Base-by-base conservation (phyloP, 2,113 vertebrate genomes). In the Tragulus kanchil region DNA sequence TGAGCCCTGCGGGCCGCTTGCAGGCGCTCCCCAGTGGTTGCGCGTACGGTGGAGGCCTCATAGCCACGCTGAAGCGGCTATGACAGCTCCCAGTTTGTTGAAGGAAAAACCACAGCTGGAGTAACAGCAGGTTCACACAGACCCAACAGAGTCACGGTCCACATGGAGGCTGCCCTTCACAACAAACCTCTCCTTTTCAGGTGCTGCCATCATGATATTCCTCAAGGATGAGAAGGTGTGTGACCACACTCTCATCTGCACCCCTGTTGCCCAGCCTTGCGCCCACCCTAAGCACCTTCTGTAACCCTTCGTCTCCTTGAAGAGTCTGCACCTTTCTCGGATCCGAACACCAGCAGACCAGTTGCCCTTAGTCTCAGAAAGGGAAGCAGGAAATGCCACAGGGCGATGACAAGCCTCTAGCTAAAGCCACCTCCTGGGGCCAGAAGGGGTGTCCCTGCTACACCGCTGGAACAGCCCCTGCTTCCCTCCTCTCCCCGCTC, bases 391-490 rank as follows among this genome's bases (percentile, higher is more conserved):
- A 69, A 67, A 56, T 85, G 56, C 89, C 56, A 31, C 0, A 0
- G 42, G 48, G 45, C 7, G 67, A 87, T 16, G 48, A 31, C n/a
- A 50, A 52, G 59, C 14, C 16, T 26, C 5, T 17, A n/a, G 42
- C 16, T 13, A 16, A 50, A 56, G 85, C 45, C 1, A 5, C 64
- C 69, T 77, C 79, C 16, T 12, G 16, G 16, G 0, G 0, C 17
- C 14, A 10, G 62, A 48, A 56, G 5, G 8, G 23, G 79, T 16
- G 26, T 14, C 82, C 62, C 54, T 9, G 54, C 78, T 25, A 12
- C 11, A 17, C 0, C 8, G 14, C 10, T 23, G 17, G 31, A 13
- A 45, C 3, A 3, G 36, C 36, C 28, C 26, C 3, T 28, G 3
- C 42, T 12, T 11, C 19, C 25, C 61, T 25, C n/a, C 15, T 48